Base-by-base conservation (phyloP, 2,113 vertebrate species). In the Vireo altiloquus region DNA sequence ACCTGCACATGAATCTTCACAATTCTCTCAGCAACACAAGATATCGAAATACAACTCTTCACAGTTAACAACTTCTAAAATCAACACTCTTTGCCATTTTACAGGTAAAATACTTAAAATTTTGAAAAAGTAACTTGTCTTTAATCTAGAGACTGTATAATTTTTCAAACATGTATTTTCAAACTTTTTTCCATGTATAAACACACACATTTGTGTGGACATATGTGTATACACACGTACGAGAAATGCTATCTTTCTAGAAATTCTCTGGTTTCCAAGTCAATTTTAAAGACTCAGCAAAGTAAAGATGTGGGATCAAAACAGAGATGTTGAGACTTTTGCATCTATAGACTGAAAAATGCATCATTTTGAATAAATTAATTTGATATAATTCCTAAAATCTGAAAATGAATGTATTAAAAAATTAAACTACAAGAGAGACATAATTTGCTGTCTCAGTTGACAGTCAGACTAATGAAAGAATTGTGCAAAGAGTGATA, bases 201-300 rank as follows among this genome's bases (percentile, higher is more conserved):
- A 63, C 13, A 65, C 8, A 46, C 2, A 63, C 2, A 42, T 56
- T 53, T 71, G 1, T 47, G 11, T 64, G 30, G 23, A 40, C 11
- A 18, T 39, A 16, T 5, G 1, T 28, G 1, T 31, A 39, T 11
- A 7, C 3, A 49, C 10, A 75, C 6, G 12, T 3, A 50, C 4
- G 84, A 46, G 9, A 84, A 74, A 65, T 23, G 2, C 4, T 61
- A 5, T 68, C 13, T 16, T 60, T 74, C 6, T n/a, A 83, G n/a
- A 63, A 90, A 28, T 24, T 4, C 9, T 54, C 82, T 63, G 27
- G 35, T 57, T 31, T 78, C 42, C 30, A 83, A 53, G 23, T 33
- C 9, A 57, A 7, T 63, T 84, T 91, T 75, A 65, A 63, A 59
- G 23, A 63, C 2, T 19, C 0, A 7, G 46, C 11, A 78, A 53